Evolutionary conservation across 2,888 invertebrate genomes (phyloP), one percentile per base, ranked within the genome.

Genomic region (Noctua janthina): DNA sequence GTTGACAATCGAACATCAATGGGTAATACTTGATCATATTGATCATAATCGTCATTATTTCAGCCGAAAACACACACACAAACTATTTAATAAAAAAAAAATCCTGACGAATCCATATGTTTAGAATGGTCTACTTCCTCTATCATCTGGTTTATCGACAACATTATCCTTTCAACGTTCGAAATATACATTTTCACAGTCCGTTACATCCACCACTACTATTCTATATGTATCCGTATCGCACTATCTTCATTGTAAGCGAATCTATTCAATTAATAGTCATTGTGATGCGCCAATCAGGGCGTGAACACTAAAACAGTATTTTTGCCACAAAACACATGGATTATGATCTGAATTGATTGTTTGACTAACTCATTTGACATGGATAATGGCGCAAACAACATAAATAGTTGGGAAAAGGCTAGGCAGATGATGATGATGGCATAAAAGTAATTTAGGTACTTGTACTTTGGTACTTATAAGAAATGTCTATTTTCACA

Each of bases 191-290:
- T 81, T 87, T 81, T 84, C 87, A 87, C 78, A 78, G 77, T 80
- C 79, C 71, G 81, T 84, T 84, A 79, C 23, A 72, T 84, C 20
- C 78, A 68, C 23, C 77, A 15, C 79, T 46, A 79, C 79, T 46
- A 11, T 46, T 64, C 79, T 78, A 64, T 56, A 56, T 56, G 39
- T 88, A 68, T 80, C n/a, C 67, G 6, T 83, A 76, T 74, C 77
- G n/a, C 66, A 49, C 64, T 71, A 87, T 90, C 90, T 86, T 62
- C 72, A 84, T 89, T 90, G 86, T 87, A 66, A 70, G 70, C 68
- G 51, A 76, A 77, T 85, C 85, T 90, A 88, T 90, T 90, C 84
- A 89, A 90, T 90, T 90, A 89, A 78, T 84, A 77, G 66, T 4
- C 76, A 82, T 89, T 88, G 87, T 82, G 72, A 73, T 46, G 29